phyloP scores from a whole-genome alignment of 2,888 invertebrate genomes.

The Pollenia amentaria region DNA sequence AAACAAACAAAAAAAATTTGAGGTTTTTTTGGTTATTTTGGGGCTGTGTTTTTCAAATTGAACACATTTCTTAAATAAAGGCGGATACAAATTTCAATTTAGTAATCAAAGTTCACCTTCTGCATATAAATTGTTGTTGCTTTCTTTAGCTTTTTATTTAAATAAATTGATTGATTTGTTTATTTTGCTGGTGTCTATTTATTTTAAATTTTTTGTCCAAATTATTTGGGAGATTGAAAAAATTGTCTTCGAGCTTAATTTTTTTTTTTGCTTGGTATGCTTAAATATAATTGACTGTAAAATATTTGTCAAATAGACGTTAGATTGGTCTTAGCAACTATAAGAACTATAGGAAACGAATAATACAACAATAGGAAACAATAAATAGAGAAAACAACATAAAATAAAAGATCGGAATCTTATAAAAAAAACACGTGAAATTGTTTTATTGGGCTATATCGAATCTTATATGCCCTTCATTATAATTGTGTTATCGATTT shows the following conservation, averaged over 20 bases:
- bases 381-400: too few species aligned
- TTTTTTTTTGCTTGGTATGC: not conserved
- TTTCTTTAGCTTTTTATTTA: slow-evolving; percentile 10
- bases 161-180: slow-evolving; percentile 49
- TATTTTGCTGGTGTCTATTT: not conserved
- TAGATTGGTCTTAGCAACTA: too few species aligned
- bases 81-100: not conserved
- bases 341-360: too few species aligned
- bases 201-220: not conserved
- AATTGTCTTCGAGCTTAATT: not conserved
- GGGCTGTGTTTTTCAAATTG: not conserved
- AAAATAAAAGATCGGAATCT: too few species aligned
- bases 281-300: not conserved
- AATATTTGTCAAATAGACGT: not conserved
- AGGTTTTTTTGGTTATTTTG: slow-evolving; percentile 6
- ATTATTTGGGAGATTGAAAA: not conserved
- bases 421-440: too few species aligned
- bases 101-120: slow-evolving; percentile 43
- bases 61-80: not conserved
- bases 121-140: slow-evolving; percentile 6
- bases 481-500: too few species aligned
- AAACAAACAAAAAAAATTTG: not conserved
- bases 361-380: too few species aligned
- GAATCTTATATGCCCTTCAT: too few species aligned
- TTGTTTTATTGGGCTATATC: too few species aligned